Conservation (phyloP, 2,888 invertebrate species). For the Sinhomidia bicolor region DNA sequence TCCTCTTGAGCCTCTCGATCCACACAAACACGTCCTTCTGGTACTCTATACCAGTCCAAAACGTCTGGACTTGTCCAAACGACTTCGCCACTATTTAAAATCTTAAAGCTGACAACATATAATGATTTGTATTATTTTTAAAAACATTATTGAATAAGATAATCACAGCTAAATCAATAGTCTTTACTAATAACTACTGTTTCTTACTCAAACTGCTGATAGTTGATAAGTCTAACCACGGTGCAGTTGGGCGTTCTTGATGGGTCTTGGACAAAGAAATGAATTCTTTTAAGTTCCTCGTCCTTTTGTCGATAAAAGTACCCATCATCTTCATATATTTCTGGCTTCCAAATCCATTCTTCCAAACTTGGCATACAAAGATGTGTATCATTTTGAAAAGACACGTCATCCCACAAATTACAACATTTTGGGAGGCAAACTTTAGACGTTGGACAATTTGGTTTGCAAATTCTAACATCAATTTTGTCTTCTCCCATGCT, state of each 20-base stretch:
- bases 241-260: constrained; percentile 69
- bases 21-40: constrained; percentile 71
- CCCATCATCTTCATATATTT: constrained; percentile 70
- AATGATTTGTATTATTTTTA: background rate
- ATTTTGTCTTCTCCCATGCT: constrained; percentile 72
- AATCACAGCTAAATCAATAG: no score
- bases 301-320: constrained; percentile 68
- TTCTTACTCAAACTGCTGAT: constrained; percentile 74
- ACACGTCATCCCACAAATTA: constrained; percentile 74
- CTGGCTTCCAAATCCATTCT: constrained; percentile 69
- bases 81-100: constrained; percentile 71
- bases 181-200: no score
- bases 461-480: constrained; percentile 72
- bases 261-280: constrained; percentile 73
- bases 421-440: constrained; percentile 74
- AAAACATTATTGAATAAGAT: no score
- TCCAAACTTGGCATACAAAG: constrained; percentile 69
- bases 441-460: constrained; percentile 67
- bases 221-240: constrained; percentile 72
- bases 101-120: constrained; percentile 68
- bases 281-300: constrained; percentile 60
- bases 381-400: constrained; percentile 70
- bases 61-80: constrained; percentile 76
- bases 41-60: constrained; percentile 74
- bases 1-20: constrained; percentile 70